Base-by-base conservation (phyloP, 30 jellyfish, hydroid and myxozoan genomes). In the Pelagia noctiluca region DNA sequence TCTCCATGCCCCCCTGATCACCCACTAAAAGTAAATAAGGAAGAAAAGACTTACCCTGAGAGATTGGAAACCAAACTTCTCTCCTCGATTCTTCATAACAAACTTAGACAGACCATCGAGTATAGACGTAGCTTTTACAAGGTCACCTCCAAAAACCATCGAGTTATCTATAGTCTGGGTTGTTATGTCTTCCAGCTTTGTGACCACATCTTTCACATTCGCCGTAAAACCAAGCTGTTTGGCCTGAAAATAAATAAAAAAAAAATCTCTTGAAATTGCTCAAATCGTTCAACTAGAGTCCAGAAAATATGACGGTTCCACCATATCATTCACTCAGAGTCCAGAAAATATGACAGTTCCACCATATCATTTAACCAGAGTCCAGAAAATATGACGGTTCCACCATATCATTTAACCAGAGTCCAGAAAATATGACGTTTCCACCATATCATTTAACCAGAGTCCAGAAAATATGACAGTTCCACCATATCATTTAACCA, bases 161-260 rank as follows among this genome's bases (percentile, higher is more conserved):
- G 98, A 93, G 60, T 93, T 93, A 50, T 93, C 98, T 29, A 93
- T 93, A 12, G 98, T 84, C 37, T 93, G 97, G 1, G 96, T 93
- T 16, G 98, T 93, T 24, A 93, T 63, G 24, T 93, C 97, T 35
- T 93, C 98, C 29, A 93, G 88, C 42, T 83, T 82, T 0, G 67
- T 25, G 36, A 83, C 73, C 8, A 93, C 76, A 31, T 91, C 92
- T 70, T 75, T 87, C 50, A 87, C 93, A 50, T 90, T 88, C 11
- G 82, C 29, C 3, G 96, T 61, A 72, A 71, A 87, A 12, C 98
- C 98, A 24, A 93, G 95, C 8, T 85, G 90, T 63, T 87, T 87
- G 23, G 61, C 88, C 98, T 92, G 75, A 26, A 0, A 16, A 50
- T 4, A 30, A 80, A 26, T 12, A 21, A 3, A 13, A 29, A 26